These are phyloP conservation scores for Lithophane ornitopus DNA, from an alignment of 2,888 invertebrate genomes.

Conservation along the genomic window DNA sequence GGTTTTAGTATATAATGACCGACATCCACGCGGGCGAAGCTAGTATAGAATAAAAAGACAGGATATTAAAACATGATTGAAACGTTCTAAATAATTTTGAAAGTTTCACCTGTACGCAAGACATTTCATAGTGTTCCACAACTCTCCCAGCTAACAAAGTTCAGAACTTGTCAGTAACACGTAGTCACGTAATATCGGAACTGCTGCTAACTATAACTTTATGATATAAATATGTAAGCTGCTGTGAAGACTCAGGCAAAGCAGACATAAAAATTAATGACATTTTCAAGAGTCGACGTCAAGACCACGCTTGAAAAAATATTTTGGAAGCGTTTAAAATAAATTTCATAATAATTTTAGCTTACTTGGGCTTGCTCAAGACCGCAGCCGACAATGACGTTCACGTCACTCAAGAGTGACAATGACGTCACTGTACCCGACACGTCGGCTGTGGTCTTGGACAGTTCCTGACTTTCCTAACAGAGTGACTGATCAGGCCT, in stretches of 20 bases:
- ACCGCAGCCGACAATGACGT: too few species aligned
- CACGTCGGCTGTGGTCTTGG: conserved; percentile 77
- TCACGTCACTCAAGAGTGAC: too few species aligned
- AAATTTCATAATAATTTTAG: too few species aligned
- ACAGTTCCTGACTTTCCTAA: conserved; percentile 76
- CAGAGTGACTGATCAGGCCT: conserved; percentile 68
- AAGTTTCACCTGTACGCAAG: background rate
- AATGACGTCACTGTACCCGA: too few species aligned
- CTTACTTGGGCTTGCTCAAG: too few species aligned
- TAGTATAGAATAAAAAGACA: background rate
- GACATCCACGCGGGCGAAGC: too few species aligned
- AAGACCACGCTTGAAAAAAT: background rate
- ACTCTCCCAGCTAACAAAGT: conserved; percentile 5
- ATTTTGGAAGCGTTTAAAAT: background rate
- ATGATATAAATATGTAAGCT: background rate
- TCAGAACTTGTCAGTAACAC: conserved; percentile 17
- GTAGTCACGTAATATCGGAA: conserved; percentile 15
- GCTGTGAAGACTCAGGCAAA: background rate
- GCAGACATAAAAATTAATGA: too few species aligned
- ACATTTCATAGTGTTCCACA: conserved; percentile 2
- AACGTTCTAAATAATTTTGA: background rate
- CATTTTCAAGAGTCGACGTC: too few species aligned
- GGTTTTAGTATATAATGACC: too few species aligned
- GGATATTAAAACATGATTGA: background rate
- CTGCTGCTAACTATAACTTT: background rate